Conservation (phyloP, 2,113 vertebrate species). For the Aleadryas rufinucha region DNA sequence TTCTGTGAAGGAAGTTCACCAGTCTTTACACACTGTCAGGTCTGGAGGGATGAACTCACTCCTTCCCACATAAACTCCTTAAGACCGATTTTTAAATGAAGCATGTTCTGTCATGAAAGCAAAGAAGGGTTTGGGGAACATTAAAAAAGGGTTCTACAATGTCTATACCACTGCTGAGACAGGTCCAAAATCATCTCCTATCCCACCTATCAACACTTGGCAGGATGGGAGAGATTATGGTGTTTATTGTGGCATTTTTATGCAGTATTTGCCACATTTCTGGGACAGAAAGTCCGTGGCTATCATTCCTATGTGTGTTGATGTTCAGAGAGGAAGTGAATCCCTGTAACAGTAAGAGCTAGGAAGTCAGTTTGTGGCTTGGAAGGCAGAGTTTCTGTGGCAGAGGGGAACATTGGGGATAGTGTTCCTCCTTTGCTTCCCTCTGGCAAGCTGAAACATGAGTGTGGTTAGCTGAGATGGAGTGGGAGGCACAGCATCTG, state of each 20-base stretch:
- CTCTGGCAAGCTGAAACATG: background rate
- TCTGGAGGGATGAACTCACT: background rate
- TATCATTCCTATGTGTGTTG: fast-evolving
- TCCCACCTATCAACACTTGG: background rate
- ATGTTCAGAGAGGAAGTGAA: background rate
- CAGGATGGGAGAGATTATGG: background rate
- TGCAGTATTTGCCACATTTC: background rate
- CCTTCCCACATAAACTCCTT: background rate
- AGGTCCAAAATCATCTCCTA: background rate
- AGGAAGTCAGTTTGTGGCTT: background rate
- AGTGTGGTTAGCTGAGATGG: background rate
- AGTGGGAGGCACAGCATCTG: background rate
- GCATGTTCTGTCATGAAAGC: background rate
- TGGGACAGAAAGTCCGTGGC: background rate
- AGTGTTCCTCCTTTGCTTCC: background rate
- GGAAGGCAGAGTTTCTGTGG: background rate
- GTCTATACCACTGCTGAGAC: background rate
- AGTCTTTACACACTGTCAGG: background rate
- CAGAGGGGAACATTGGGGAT: background rate
- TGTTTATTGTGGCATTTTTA: fast-evolving
- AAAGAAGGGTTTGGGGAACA: background rate
- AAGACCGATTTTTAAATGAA: background rate
- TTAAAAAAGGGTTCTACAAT: background rate
- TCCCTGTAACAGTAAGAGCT: background rate
- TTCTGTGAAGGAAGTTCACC: background rate